These are phyloP conservation scores for Lasioglossum vierecki DNA, from an alignment of 2,888 invertebrate species.

Conservation along the genomic window DNA sequence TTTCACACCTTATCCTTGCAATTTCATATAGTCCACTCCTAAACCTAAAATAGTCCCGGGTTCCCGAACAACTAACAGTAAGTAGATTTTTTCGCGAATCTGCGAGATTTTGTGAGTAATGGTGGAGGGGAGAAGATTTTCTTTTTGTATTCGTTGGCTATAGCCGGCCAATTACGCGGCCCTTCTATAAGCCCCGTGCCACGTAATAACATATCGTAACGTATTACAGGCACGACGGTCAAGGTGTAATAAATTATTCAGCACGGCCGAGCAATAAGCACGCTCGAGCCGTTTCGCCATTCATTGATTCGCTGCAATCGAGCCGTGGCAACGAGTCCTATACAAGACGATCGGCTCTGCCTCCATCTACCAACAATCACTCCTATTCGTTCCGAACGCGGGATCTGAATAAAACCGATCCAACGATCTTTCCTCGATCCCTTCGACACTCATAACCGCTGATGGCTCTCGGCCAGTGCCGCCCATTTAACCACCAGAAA, in stretches of 20 bases:
- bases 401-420: conserved; percentile 3
- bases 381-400: conserved; percentile 5
- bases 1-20: too few relatives aligned
- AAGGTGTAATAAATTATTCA: conserved; percentile 58
- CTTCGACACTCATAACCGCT: background rate
- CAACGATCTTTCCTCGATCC: background rate
- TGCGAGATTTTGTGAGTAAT: background rate
- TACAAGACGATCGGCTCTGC: background rate
- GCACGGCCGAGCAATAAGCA: conserved; percentile 50
- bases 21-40: too few relatives aligned
- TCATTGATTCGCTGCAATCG: conserved; percentile 27
- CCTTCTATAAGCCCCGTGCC: conserved; percentile 23
- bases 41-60: too few relatives aligned
- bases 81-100: background rate
- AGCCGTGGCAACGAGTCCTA: conserved; percentile 14
- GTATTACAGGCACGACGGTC: conserved; percentile 47
- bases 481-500: background rate
- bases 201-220: conserved; percentile 48
- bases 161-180: conserved; percentile 35
- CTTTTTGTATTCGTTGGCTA: background rate
- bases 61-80: background rate
- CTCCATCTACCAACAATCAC: background rate
- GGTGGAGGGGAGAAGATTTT: background rate
- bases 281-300: conserved; percentile 35
- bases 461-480: background rate